A percentile compares a stretch with the other conserved stretches of the same genome.
phyloP scores from a whole-genome alignment of 2,113 vertebrate genomes.

The Hirundichthys speculiger region DNA sequence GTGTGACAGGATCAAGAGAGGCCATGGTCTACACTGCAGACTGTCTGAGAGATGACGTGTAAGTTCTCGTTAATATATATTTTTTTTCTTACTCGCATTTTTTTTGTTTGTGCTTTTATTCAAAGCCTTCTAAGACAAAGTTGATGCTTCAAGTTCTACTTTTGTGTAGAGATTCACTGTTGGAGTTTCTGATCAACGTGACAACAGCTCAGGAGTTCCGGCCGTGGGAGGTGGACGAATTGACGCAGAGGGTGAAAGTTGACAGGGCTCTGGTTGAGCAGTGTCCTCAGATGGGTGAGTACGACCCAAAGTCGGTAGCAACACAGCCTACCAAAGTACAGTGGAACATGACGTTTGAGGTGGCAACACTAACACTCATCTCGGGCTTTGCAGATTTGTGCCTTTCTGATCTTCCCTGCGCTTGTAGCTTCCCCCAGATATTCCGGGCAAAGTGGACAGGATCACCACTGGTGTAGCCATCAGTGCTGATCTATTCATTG shows the following conservation, averaged over 20 bases:
- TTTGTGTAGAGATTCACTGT: constrained; percentile 83
- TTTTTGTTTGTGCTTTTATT: neutral
- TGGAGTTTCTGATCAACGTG: constrained; percentile 92
- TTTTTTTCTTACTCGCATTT: neutral
- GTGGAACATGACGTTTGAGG: neutral
- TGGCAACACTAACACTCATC: too few species aligned
- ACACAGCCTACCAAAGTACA: too few species aligned
- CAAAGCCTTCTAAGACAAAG: neutral
- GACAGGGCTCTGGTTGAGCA: constrained; percentile 88
- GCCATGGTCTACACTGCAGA: constrained; percentile 87
- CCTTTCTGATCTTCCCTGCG: too few species aligned
- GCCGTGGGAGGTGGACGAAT: constrained; percentile 87
- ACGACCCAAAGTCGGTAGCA: neutral
- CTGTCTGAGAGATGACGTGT: constrained; percentile 89
- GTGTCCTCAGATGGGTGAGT: constrained; percentile 87
- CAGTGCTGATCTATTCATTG: too few species aligned
- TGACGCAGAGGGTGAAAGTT: constrained; percentile 82
- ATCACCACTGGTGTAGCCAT: too few species aligned
- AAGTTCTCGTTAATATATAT: constrained; percentile 59
- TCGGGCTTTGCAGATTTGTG: too few species aligned
- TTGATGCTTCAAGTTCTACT: neutral
- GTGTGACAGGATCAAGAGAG: constrained; percentile 89
- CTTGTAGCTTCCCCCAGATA: too few species aligned
- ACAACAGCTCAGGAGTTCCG: constrained; percentile 92
- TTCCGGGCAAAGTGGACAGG: too few species aligned